Base-by-base conservation (phyloP, 2,888 invertebrate species). In the Thereva unica region DNA sequence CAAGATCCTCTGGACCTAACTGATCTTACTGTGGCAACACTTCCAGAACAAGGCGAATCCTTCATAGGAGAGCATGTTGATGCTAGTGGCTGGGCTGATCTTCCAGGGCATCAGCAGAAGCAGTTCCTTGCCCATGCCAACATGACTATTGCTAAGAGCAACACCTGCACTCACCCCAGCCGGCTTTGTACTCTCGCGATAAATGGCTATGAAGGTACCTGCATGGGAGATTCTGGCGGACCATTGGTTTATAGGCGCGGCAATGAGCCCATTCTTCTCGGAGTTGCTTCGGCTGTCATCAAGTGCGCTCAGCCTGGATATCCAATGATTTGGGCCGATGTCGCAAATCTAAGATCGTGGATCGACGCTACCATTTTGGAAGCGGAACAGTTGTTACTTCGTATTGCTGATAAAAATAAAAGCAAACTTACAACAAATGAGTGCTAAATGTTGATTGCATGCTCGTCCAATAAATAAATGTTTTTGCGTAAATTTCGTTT, bases 221-320 rank as follows among this genome's bases (percentile, higher is more conserved):
- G n/a, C 38, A 38, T 38, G 6, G 53, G 53, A 12, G 53, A 53
- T 40, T 53, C 53, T 10, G 53, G 53, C 3, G 53, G 53, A 38
- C 53, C 53, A 38, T 53, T 53, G 2, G 53, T 53, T 38, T 6
- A 38, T 6, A 7, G 38, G 2, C 37, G 10, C 4, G 53, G 38
- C 2, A 10, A 38, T 6, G 8, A n/a, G 7, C 9, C 9, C 8
- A 40, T 53, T 9, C 6, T 53, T 37, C 4, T 38, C 3, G 53
- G 53, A n/a, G 6, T 53, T 6, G n/a, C n/a, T 10, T 38, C 35
- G 52, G 5, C 6, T 12, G 5, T 47, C 9, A 12, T 47, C 10
- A 47, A 10, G 12, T 10, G 5, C 12, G 5, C 9, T 7, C 5
- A 6, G 4, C n/a, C 23, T 23, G 23, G 23, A 23, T 23, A 23